Evolutionary conservation across 2,888 invertebrate species (phyloP).

Genomic region (Limnephilus lunatus): DNA sequence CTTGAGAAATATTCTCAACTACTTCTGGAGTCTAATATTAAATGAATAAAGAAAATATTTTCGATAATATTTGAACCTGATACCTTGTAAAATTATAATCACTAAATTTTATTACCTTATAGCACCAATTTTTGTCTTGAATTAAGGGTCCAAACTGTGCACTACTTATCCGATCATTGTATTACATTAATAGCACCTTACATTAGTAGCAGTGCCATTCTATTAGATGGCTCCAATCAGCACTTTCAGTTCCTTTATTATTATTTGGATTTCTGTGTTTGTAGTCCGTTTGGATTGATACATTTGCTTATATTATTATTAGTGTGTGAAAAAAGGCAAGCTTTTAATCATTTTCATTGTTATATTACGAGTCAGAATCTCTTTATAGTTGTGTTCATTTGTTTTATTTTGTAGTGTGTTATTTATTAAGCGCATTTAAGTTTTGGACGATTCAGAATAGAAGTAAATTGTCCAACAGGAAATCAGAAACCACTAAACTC

Average conservation of each 20-base stretch:
- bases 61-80: slow-evolving; percentile 66
- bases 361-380: not conserved
- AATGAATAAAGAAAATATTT: slow-evolving; percentile 65
- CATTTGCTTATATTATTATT: slow-evolving; percentile 15
- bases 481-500: not conserved
- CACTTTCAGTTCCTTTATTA: not conserved
- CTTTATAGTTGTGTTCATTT: not conserved
- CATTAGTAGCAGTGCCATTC: not conserved
- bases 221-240: not conserved
- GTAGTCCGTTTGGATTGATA: not conserved
- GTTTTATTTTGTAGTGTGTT: not conserved
- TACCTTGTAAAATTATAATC: slow-evolving; percentile 64
- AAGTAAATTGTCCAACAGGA: not conserved
- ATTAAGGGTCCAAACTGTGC: slow-evolving; percentile 66
- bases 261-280: not conserved
- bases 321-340: not conserved
- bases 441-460: not conserved
- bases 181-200: slow-evolving; percentile 11
- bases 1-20: slow-evolving; percentile 35
- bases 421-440: not conserved
- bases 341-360: not conserved
- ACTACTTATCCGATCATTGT: slow-evolving; percentile 52
- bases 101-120: slow-evolving; percentile 65
- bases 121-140: slow-evolving; percentile 66
- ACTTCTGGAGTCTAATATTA: slow-evolving; percentile 53